Evolutionary conservation across 1,140 invertebrate species (phyloP).

Genomic region (Agraylea sexmaculata): DNA sequence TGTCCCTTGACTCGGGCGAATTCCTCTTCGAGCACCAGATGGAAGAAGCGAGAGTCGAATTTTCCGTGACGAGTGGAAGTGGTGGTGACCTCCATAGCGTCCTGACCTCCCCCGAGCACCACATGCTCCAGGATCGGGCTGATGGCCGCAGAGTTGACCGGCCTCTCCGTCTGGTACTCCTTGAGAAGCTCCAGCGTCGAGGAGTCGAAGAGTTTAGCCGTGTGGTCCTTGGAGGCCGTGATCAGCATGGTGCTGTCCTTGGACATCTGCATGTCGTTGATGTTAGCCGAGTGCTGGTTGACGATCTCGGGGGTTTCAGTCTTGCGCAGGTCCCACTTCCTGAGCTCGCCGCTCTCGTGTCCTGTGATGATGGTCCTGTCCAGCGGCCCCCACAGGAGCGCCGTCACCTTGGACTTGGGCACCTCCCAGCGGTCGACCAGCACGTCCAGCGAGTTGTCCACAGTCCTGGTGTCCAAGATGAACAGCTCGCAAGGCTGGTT

Average conservation of each 20-base stretch:
- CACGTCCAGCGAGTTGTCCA: conserved; percentile 47
- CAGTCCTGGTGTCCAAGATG: conserved; percentile 67
- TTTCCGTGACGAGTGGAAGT: conserved; percentile 91
- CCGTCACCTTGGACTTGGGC: conserved; percentile 69
- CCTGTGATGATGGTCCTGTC: conserved; percentile 90
- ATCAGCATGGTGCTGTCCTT: conserved; percentile 94
- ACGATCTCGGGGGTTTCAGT: conserved; percentile 66
- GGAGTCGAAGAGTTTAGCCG: conserved; percentile 88
- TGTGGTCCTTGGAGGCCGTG: conserved; percentile 88
- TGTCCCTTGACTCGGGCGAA: conserved; percentile 97
- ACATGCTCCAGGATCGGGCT: conserved; percentile 92
- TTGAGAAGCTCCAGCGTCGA: conserved; percentile 76
- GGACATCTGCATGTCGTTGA: conserved; percentile 93
- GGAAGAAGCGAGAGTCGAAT: conserved; percentile 97
- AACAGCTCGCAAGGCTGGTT: conserved; percentile 81
- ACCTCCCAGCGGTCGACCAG: conserved; percentile 38
- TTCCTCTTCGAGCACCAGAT: conserved; percentile 98
- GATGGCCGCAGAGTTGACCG: conserved; percentile 92
- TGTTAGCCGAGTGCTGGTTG: conserved; percentile 71
- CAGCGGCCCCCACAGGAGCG: conserved; percentile 82
- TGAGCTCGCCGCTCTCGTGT: conserved; percentile 86
- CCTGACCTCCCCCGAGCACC: conserved; percentile 92
- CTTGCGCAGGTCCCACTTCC: conserved; percentile 82
- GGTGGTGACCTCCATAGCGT: conserved; percentile 98
- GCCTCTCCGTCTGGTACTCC: conserved; percentile 91